Percentiles rank a stretch among this genome's conserved stretches.
Conservation (phyloP, 2,113 vertebrate genomes). For the Beaufortia kweichowensis region DNA sequence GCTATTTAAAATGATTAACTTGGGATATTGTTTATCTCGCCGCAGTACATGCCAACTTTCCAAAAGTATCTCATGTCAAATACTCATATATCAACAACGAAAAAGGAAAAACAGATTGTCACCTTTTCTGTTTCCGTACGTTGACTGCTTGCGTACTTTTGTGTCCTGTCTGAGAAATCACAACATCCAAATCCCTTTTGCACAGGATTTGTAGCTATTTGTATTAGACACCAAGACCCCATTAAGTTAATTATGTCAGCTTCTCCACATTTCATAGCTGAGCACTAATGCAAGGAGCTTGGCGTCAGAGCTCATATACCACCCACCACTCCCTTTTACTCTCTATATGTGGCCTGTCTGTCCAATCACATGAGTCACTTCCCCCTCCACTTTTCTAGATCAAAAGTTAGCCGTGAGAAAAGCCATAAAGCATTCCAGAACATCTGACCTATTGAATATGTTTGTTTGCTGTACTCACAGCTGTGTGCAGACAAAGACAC, state of each 20-base stretch:
- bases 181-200: conserved; percentile 41
- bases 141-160: background rate
- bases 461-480: conserved; percentile 66
- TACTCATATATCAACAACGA: background rate
- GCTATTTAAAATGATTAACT: too few relatives aligned
- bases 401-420: conserved; percentile 57
- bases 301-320: conserved; percentile 41
- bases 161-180: background rate
- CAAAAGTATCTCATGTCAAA: background rate
- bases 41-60: background rate
- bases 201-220: conserved; percentile 32
- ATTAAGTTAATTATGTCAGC: conserved; percentile 71
- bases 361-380: conserved; percentile 54
- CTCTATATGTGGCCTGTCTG: conserved; percentile 30
- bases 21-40: background rate
- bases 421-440: conserved; percentile 36
- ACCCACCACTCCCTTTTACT: conserved; percentile 37
- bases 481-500: conserved; percentile 57
- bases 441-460: conserved; percentile 51
- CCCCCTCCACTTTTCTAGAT: conserved; percentile 54
- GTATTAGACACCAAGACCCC: conserved; percentile 56
- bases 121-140: background rate
- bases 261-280: conserved; percentile 61
- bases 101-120: background rate
- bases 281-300: conserved; percentile 60